These are phyloP conservation scores for Vannuccia rotundouncinata DNA, from an alignment of 2,888 invertebrate species.

Conservation along the genomic window DNA sequence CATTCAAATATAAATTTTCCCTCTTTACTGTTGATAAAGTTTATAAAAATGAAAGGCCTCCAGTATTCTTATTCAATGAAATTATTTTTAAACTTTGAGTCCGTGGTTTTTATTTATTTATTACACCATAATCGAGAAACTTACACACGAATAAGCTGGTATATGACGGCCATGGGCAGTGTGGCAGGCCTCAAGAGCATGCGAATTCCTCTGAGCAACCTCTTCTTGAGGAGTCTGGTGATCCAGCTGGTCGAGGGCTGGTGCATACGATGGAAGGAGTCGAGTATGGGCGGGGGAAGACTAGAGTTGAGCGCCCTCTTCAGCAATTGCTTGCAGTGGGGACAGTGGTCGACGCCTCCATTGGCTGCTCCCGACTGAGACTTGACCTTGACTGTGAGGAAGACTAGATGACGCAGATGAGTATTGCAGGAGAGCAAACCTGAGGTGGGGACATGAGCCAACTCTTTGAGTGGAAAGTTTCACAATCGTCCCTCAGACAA, in stretches of 20 bases:
- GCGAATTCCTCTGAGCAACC: not conserved
- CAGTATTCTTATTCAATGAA: too few species aligned
- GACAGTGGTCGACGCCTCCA: not conserved
- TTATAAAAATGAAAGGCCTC: too few species aligned
- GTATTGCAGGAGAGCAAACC: not conserved
- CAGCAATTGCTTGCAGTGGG: not conserved
- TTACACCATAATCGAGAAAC: not conserved
- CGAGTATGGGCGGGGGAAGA: not conserved
- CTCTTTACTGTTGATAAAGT: too few species aligned
- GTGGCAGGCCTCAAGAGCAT: not conserved
- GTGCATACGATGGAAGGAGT: not conserved
- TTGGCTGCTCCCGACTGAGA: not conserved
- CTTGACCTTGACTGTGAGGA: not conserved
- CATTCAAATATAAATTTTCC: too few species aligned
- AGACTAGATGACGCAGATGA: not conserved
- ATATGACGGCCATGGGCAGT: not conserved
- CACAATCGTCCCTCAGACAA: too few species aligned
- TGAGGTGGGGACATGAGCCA: not conserved
- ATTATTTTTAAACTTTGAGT: too few species aligned
- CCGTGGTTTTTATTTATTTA: too few species aligned
- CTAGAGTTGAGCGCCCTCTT: not conserved
- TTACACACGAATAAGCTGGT: not conserved
- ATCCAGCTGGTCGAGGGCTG: not conserved
- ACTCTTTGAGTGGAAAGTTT: too few species aligned
- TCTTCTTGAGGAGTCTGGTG: not conserved